These are phyloP conservation scores for Paradoxurus hermaphroditus DNA, from an alignment of 2,113 vertebrate genomes.

Conservation along the genomic window DNA sequence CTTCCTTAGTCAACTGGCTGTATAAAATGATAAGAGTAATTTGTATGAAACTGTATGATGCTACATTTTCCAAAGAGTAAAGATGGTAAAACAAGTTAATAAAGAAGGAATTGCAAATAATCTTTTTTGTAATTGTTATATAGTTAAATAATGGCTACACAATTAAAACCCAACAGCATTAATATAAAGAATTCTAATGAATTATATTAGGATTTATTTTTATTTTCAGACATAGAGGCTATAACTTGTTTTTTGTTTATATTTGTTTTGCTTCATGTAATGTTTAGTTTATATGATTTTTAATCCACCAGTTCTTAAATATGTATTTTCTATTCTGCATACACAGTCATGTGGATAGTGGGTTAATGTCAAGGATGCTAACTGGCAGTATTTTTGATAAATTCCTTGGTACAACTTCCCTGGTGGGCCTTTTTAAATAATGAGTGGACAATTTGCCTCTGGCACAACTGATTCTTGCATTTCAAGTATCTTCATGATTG, in stretches of 20 bases:
- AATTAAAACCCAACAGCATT: neutral
- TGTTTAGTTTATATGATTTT: neutral
- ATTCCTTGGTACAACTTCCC: neutral
- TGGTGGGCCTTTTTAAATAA: neutral
- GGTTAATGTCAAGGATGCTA: neutral
- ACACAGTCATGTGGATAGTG: neutral
- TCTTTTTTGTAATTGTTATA: neutral
- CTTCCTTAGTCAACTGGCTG: neutral
- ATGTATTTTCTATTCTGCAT: neutral
- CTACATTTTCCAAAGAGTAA: neutral
- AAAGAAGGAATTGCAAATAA: neutral
- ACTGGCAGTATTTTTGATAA: neutral
- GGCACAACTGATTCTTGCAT: neutral
- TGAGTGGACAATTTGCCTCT: neutral
- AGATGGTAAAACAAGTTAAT: neutral
- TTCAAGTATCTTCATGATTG: neutral
- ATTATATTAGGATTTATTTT: neutral
- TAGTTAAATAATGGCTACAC: neutral
- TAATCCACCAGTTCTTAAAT: neutral
- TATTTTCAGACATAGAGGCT: neutral
- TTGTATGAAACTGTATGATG: neutral
- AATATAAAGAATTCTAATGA: neutral
- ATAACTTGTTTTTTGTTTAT: neutral
- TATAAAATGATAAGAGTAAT: neutral
- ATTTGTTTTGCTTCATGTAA: neutral